These are phyloP conservation scores for Aporophyla lueneburgensis DNA, from an alignment of 2,888 invertebrate genomes.

Conservation along the genomic window DNA sequence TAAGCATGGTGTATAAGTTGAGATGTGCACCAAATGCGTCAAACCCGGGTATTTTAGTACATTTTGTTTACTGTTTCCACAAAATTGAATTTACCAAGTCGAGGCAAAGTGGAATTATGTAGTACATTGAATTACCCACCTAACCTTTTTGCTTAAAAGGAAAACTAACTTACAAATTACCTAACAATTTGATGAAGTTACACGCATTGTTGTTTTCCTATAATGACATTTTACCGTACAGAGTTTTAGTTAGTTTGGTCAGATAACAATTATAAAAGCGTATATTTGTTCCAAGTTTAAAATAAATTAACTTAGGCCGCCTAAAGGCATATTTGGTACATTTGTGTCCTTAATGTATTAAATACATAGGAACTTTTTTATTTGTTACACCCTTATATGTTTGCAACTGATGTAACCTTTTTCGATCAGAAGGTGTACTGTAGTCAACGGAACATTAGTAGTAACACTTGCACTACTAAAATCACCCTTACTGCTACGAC, in stretches of 20 bases:
- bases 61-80: neutral
- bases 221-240: neutral
- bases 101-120: conserved; percentile 2
- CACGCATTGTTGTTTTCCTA: neutral
- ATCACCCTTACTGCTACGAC: too few relatives aligned
- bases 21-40: too few relatives aligned
- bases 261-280: too few relatives aligned
- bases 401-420: neutral
- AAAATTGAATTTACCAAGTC: conserved; percentile 1
- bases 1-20: too few relatives aligned
- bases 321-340: too few relatives aligned
- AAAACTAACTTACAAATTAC: neutral
- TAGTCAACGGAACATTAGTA: too few relatives aligned
- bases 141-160: conserved; percentile 10
- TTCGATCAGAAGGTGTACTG: neutral
- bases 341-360: too few relatives aligned
- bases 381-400: neutral
- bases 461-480: too few relatives aligned
- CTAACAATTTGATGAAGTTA: neutral
- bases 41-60: neutral
- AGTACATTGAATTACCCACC: neutral
- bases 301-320: neutral
- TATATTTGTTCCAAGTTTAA: neutral
- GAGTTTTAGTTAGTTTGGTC: neutral
- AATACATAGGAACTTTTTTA: neutral